Conservation (phyloP, 2,797 vertebrate species). For the Poeciliopsis presidionis region DNA sequence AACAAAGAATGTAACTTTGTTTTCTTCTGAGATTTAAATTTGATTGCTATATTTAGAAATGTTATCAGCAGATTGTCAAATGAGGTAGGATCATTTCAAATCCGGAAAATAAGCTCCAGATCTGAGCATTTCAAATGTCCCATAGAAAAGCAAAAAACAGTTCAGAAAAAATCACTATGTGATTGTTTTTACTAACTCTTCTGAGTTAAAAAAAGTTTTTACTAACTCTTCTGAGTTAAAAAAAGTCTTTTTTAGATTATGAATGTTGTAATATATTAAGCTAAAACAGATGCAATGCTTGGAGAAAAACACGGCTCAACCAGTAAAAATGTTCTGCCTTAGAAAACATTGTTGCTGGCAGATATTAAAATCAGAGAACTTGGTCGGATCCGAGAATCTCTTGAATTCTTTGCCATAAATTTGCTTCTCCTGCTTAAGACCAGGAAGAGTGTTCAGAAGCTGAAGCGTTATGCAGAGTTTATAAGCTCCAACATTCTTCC, state of each 20-base stretch:
- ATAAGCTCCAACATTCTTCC: neutral
- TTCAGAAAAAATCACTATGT: neutral
- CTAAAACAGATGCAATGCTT: neutral
- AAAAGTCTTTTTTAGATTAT: neutral
- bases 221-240: neutral
- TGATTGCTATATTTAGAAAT: neutral
- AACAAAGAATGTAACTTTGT: neutral
- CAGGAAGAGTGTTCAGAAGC: neutral
- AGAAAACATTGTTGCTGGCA: neutral
- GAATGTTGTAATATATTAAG: neutral
- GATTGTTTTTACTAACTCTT: too few relatives aligned
- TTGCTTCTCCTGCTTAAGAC: neutral
- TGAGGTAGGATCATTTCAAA: neutral
- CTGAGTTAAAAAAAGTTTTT: too few relatives aligned
- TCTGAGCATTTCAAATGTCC: neutral
- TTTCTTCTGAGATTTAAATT: neutral
- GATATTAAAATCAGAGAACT: neutral
- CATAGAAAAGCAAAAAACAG: neutral
- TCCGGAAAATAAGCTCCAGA: neutral
- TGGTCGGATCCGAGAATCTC: neutral
- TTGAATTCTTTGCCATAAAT: neutral
- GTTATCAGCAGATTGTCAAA: neutral
- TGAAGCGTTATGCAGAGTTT: neutral
- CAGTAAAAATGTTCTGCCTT: neutral
- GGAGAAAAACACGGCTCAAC: neutral